Base-by-base conservation (phyloP, 2,888 invertebrate genomes). In the Acronicta aceris region DNA sequence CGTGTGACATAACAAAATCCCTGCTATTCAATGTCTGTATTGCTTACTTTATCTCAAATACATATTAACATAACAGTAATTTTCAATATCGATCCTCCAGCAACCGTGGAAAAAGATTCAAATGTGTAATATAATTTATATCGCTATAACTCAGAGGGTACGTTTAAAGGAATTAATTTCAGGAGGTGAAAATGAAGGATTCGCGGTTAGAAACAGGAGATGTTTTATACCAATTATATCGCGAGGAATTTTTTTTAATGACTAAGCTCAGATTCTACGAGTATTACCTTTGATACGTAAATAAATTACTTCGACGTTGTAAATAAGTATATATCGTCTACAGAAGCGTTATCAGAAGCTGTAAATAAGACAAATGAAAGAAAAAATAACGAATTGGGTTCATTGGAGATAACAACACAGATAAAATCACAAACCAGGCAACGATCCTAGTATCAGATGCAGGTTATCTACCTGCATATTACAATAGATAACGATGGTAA, bases 91-190 rank as follows among this genome's bases (percentile, higher is more conserved):
- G 3, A 40, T 40, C 30, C 4, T 38, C n/a, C 41, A 21, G 16
- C 10, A 0, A 33, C 16, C 30, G 40, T 51, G 13, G 57, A 71
- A 50, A n/a, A 59, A 47, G 41, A 33, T 41, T 53, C 6, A 2
- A 52, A 66, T 59, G 5, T 52, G 21, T 53, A 72, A 53, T 56
- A 42, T 49, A 47, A 65, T 56, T 74, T 43, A 58, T 53, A 46
- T 51, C 51, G 48, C 30, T 33, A 52, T 59, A 45, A 59, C 45
- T 55, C 66, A 66, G 56, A 51, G 30, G 12, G 41, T 67, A 48
- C 38, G 15, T 72, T 59, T 66, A 56, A 50, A 53, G 40, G 40
- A 56, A 59, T 51, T 54, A 48, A 47, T 57, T 46, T 43, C 36
- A 15, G 21, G 16, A 15, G 16, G 30, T 38, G 51, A 54, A 40